Conservation (phyloP, 2,113 vertebrate species). For the Ciconia boyciana region DNA sequence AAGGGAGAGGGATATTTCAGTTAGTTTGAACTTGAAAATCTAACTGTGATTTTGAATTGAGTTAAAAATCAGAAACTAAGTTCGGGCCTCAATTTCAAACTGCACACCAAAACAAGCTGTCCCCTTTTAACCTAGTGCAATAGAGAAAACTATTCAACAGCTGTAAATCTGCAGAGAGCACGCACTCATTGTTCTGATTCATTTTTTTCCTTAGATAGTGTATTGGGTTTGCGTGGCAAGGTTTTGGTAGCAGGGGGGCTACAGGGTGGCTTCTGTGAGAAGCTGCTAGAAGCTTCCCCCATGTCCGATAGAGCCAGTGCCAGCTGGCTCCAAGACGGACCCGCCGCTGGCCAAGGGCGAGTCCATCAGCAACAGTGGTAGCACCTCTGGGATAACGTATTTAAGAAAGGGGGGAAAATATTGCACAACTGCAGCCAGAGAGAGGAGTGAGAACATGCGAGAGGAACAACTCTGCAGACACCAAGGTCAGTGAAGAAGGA, state of each 20-base stretch:
- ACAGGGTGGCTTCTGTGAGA: background rate
- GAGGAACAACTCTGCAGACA: background rate
- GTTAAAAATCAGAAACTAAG: background rate
- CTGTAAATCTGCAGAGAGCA: background rate
- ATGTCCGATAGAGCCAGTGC: background rate
- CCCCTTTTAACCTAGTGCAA: background rate
- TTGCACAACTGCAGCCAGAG: background rate
- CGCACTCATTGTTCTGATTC: background rate
- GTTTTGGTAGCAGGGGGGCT: background rate
- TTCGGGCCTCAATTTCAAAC: background rate
- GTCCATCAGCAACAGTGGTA: background rate
- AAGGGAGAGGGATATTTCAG: background rate
- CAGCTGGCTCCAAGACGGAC: background rate
- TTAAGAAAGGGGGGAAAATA: background rate
- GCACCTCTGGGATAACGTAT: background rate
- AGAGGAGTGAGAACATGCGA: background rate
- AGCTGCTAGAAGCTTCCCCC: background rate
- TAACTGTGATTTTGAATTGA: accelerated
- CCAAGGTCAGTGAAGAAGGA: background rate
- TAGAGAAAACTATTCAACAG: background rate
- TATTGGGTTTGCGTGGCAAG: background rate
- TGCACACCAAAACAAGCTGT: background rate
- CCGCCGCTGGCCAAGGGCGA: background rate
- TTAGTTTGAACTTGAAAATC: background rate
- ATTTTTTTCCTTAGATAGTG: background rate